These are phyloP conservation scores for Cyphomyrus plagiostoma DNA, from an alignment of 2,113 vertebrate species.

Conservation along the genomic window DNA sequence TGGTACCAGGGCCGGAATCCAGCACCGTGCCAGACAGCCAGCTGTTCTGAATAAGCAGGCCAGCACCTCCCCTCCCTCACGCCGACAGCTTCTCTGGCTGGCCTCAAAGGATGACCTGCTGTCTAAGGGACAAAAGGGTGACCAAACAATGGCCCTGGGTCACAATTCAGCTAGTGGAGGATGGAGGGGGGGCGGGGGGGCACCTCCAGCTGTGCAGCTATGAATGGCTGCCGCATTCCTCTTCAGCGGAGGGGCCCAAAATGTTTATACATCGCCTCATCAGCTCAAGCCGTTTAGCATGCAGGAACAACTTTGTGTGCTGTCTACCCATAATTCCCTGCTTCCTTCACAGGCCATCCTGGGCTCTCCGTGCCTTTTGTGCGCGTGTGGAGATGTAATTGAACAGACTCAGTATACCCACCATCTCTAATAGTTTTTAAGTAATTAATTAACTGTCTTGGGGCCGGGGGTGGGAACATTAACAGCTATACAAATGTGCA, in stretches of 20 bases:
- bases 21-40: not conserved
- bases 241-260: not conserved
- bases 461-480: not conserved
- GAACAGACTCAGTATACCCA: not conserved
- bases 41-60: not conserved
- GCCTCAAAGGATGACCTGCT: constrained; percentile 38
- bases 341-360: not conserved
- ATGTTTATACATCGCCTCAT: not conserved
- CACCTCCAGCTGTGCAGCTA: constrained; percentile 22
- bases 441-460: not conserved
- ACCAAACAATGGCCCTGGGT: constrained; percentile 34
- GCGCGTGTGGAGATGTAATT: not conserved
- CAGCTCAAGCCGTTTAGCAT: not conserved
- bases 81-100: constrained; percentile 25
- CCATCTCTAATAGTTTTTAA: not conserved
- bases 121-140: constrained; percentile 34
- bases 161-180: constrained; percentile 14
- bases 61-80: not conserved
- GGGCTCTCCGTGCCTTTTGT: too few species aligned
- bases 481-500: not conserved
- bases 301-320: not conserved
- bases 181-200: not conserved
- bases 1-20: not conserved
- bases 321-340: not conserved
- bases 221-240: constrained; percentile 35